These are phyloP conservation scores for Leptothorax acervorum DNA, from an alignment of 2,888 invertebrate genomes.

Conservation along the genomic window DNA sequence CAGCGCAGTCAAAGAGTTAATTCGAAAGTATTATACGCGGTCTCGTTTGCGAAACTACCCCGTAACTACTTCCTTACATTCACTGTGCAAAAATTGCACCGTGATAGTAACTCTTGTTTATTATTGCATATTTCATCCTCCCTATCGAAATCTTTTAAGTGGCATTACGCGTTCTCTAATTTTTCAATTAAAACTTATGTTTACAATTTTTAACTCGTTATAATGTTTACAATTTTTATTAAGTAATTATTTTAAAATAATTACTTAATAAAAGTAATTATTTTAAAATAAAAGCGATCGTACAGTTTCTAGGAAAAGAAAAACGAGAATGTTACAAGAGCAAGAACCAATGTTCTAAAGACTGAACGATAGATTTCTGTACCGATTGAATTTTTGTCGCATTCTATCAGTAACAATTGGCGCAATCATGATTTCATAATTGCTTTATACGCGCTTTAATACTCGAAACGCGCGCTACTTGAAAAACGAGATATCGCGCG, in stretches of 20 bases:
- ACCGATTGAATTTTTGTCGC: conserved; percentile 13
- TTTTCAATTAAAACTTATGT: background rate
- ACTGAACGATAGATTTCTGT: background rate
- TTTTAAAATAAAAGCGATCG: background rate
- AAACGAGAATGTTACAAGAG: conserved; percentile 2
- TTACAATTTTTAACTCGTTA: background rate
- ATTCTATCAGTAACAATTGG: conserved; percentile 16
- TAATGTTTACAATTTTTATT: background rate
- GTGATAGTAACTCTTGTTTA: background rate
- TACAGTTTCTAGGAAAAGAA: background rate
- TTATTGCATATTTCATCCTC: background rate
- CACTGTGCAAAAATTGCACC: background rate
- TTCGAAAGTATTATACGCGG: conserved; percentile 16
- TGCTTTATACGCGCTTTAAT: conserved; percentile 35
- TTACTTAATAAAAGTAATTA: too few relatives aligned
- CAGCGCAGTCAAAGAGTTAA: conserved; percentile 33
- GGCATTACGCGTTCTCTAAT: background rate
- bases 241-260: background rate
- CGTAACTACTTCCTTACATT: background rate
- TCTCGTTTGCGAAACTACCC: conserved; percentile 21
- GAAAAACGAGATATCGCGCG: conserved; percentile 26
- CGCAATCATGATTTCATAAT: conserved; percentile 37
- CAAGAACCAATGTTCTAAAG: background rate
- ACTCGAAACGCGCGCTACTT: conserved; percentile 1
- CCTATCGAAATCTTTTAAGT: background rate